Conservation (phyloP, 2,797 vertebrate species). For the Helostoma temminkii region DNA sequence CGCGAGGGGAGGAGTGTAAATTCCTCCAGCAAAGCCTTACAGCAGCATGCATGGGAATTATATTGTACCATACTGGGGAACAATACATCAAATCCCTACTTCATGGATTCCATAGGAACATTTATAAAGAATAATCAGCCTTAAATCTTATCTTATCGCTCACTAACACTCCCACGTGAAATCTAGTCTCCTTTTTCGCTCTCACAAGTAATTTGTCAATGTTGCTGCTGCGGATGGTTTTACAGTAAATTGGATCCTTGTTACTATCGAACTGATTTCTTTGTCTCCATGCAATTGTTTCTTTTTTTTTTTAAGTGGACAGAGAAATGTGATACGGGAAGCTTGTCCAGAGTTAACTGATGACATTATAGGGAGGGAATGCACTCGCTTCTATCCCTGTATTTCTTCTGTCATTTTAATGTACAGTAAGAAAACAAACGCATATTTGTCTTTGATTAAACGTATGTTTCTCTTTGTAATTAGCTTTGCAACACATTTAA, state of each 20-base stretch:
- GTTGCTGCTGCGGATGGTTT: slow-evolving; percentile 46
- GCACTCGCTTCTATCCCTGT: slow-evolving; percentile 14
- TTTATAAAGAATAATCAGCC: slow-evolving; percentile 54
- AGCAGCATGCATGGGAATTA: slow-evolving; percentile 69
- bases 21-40: slow-evolving; percentile 72
- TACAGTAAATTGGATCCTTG: slow-evolving; percentile 64
- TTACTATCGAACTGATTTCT: slow-evolving; percentile 62
- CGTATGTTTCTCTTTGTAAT: slow-evolving; percentile 6
- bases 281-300: slow-evolving; percentile 44
- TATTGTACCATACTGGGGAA: slow-evolving; percentile 60
- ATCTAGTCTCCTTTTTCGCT: slow-evolving; percentile 40
- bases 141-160: slow-evolving; percentile 48
- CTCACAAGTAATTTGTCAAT: slow-evolving; percentile 56
- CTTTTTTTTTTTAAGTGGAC: slow-evolving; percentile 41
- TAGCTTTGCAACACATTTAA: slow-evolving; percentile 10
- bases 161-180: slow-evolving; percentile 39
- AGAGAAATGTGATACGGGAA: slow-evolving; percentile 45
- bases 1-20: slow-evolving; percentile 79
- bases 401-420: slow-evolving; percentile 6
- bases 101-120: slow-evolving; percentile 43
- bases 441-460: background rate
- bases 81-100: slow-evolving; percentile 46
- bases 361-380: slow-evolving; percentile 18
- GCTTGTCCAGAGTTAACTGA: slow-evolving; percentile 15
- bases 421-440: slow-evolving; percentile 1